A percentile compares a stretch with the other conserved stretches of the same genome.
phyloP scores from a whole-genome alignment of 2,113 vertebrate genomes.

The Parus major region DNA sequence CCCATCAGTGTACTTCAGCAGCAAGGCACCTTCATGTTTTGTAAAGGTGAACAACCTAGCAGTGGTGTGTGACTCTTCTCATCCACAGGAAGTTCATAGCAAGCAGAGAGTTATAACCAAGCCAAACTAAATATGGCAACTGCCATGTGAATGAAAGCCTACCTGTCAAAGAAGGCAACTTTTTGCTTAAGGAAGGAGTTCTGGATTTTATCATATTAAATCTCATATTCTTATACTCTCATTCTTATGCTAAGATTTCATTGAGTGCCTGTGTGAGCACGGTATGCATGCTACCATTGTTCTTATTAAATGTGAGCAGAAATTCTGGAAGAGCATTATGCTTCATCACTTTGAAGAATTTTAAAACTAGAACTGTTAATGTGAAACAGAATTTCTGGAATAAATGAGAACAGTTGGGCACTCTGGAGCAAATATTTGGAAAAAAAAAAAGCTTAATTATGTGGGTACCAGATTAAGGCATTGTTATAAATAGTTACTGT shows the following conservation, averaged over 20 bases:
- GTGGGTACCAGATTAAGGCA: not conserved
- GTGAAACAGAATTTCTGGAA: conserved; percentile 14
- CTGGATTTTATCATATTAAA: not conserved
- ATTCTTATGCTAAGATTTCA: not conserved
- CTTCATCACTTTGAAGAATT: not conserved
- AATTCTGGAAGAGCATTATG: not conserved
- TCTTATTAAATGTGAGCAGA: not conserved
- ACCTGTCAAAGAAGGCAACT: not conserved
- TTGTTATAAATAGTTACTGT: not conserved
- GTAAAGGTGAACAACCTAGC: not conserved
- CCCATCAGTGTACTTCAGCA: not conserved
- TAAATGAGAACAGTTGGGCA: not conserved
- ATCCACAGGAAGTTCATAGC: not conserved
- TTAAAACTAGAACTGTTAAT: not conserved
- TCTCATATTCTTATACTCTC: not conserved
- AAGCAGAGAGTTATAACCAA: not conserved
- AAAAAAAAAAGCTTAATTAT: not conserved
- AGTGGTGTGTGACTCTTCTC: not conserved
- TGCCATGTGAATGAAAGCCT: not conserved
- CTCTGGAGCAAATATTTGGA: not conserved
- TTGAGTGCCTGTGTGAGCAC: not conserved
- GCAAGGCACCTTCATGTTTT: not conserved
- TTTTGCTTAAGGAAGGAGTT: not conserved
- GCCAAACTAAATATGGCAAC: not conserved
- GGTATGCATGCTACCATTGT: not conserved